Conservation (phyloP, 2,113 vertebrate genomes). For the Gymnorhina tibicen region DNA sequence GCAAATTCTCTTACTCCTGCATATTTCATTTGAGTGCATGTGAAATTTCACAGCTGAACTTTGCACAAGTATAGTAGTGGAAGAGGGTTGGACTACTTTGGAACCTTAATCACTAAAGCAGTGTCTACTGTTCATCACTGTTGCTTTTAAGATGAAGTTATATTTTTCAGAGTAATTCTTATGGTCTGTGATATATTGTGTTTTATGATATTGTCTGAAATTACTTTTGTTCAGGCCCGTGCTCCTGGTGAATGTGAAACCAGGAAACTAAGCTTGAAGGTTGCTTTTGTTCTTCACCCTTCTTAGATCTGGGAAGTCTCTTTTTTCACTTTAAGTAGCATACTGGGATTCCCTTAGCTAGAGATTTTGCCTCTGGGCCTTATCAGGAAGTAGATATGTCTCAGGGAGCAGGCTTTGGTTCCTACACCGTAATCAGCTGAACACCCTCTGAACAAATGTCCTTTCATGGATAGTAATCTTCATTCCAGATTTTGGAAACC, state of each 20-base stretch:
- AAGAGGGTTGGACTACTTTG: not conserved
- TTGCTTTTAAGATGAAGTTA: not conserved
- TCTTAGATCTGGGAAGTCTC: not conserved
- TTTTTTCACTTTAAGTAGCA: not conserved
- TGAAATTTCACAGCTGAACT: not conserved
- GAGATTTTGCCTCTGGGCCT: not conserved
- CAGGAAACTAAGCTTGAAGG: not conserved
- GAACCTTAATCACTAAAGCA: not conserved
- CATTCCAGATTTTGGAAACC: not conserved
- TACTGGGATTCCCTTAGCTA: not conserved
- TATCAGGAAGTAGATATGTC: not conserved
- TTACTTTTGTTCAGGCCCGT: not conserved
- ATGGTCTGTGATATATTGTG: not conserved
- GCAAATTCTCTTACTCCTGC: not conserved
- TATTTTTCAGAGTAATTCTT: not conserved
- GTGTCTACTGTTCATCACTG: not conserved
- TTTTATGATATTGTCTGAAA: not conserved
- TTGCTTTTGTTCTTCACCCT: not conserved
- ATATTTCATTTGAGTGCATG: not conserved
- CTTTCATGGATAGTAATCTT: not conserved
- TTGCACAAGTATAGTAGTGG: not conserved
- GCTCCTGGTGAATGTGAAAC: not conserved
- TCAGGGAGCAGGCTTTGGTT: not conserved
- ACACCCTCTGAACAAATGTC: not conserved
- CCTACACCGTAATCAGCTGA: not conserved